Conservation (phyloP, 2,113 vertebrate genomes). For the Cynocephalus volans region DNA sequence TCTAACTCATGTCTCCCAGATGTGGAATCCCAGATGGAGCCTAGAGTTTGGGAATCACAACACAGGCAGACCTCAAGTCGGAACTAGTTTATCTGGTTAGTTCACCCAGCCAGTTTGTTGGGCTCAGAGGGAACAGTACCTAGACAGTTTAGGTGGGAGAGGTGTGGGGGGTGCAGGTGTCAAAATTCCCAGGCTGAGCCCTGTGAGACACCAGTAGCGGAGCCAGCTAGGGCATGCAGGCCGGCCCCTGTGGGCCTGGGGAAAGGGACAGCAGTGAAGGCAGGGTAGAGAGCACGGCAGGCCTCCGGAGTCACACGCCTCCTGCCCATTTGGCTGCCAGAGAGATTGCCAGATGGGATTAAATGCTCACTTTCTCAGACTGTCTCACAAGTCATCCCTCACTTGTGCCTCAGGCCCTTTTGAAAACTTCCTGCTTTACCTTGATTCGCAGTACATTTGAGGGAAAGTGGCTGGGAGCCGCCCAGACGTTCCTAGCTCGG, state of each 20-base stretch:
- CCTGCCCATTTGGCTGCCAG: not conserved
- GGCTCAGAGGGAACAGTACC: not conserved
- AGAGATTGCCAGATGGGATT: not conserved
- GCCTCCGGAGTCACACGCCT: not conserved
- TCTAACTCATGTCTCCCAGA: not conserved
- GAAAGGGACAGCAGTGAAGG: too few relatives aligned
- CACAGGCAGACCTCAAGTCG: not conserved
- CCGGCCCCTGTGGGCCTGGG: not conserved
- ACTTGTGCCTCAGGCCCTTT: not conserved
- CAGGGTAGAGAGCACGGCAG: not conserved
- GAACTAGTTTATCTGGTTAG: constrained; percentile 51
- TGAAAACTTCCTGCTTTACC: not conserved
- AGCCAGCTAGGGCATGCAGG: not conserved
- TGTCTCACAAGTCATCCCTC: not conserved
- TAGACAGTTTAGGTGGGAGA: not conserved
- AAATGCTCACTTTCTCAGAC: not conserved
- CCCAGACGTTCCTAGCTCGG: not conserved
- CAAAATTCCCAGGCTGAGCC: not conserved
- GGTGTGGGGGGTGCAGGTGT: not conserved
- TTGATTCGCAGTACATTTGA: not conserved
- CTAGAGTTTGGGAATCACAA: not conserved
- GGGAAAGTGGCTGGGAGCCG: not conserved
- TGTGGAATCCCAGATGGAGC: not conserved
- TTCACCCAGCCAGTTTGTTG: not conserved
- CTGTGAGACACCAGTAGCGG: not conserved